Evolutionary conservation across 2,888 invertebrate genomes (phyloP), one percentile per base, ranked within the genome.

Genomic region (Antheraea assamensis): DNA sequence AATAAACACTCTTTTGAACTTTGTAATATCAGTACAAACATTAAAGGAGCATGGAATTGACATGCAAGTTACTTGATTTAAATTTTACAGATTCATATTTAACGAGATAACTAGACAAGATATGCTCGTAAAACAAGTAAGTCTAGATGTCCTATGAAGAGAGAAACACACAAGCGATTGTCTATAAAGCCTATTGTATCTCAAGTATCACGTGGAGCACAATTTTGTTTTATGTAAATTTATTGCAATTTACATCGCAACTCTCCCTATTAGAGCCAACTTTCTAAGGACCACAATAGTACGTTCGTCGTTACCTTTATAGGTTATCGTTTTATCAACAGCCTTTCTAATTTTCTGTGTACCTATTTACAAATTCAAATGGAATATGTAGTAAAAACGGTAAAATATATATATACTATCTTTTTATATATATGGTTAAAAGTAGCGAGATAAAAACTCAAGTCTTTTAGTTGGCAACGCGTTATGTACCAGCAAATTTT

Each of bases 251-350:
- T 78, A 77, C 76, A 75, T 76, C 78, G 81, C 78, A 81, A 78
- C 27, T 75, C 84, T 35, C 84, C 86, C 73, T 82, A 77, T 79
- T 84, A 72, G 71, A 35, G 42, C 27, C 77, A 72, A 81, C 87
- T 88, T 88, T 88, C 87, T 86, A 84, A 81, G 85, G 82, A 83
- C 75, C 31, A 81, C 82, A 82, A 81, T 80, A 74, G 77, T 35
- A 68, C 35, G 35, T 31, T 31, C 35, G 17, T 21, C 13, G 3
- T 27, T n/a, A 31, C 68, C 10, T 35, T 68, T 68, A 68, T 68
- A n/a, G 68, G 68, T 68, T 68, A 68, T 35, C 35, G 68, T 68
- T 21, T 35, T 3, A 68, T 68, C 35, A 21, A 35, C 35, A n/a
- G n/a, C 68, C 68, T 68, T 68, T 68, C 68, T 30, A 72, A 52